phyloP scores from a whole-genome alignment of 92 coral and sea anemone species.

The Paramuricea clavata region DNA sequence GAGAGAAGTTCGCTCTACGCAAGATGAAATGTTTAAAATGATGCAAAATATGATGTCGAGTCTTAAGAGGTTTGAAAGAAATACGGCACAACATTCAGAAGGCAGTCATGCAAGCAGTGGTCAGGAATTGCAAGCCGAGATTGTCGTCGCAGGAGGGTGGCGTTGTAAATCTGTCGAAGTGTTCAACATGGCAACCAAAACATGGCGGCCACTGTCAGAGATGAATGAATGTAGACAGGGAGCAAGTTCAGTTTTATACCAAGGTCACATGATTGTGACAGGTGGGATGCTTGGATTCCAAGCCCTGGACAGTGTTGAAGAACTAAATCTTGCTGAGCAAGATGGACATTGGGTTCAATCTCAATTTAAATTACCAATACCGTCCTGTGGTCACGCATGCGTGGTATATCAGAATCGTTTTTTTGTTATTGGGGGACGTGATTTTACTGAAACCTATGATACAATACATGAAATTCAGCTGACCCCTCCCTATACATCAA shows the following conservation, averaged over 20 bases:
- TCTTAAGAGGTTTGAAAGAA: constrained; percentile 59
- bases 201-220: neutral
- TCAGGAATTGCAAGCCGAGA: constrained; percentile 12
- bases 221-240: neutral
- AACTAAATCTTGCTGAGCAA: neutral
- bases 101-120: constrained; percentile 57
- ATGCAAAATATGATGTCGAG: neutral
- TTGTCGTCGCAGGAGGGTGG: constrained; percentile 7
- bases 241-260: constrained; percentile 1
- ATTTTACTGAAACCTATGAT: neutral
- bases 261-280: neutral
- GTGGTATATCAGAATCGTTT: neutral
- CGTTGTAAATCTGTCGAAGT: neutral
- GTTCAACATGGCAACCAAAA: constrained; percentile 9
- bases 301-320: neutral
- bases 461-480: neutral
- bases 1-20: neutral
- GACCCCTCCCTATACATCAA: neutral
- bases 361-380: neutral
- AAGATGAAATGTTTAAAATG: neutral
- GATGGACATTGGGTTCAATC: neutral
- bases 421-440: neutral
- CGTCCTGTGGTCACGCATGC: neutral
- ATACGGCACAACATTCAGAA: constrained; percentile 47
- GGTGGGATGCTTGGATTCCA: neutral